Percentiles rank a stretch among this genome's conserved stretches.
Conservation (phyloP, 1,140 invertebrate species). For the Aplysia californica region DNA sequence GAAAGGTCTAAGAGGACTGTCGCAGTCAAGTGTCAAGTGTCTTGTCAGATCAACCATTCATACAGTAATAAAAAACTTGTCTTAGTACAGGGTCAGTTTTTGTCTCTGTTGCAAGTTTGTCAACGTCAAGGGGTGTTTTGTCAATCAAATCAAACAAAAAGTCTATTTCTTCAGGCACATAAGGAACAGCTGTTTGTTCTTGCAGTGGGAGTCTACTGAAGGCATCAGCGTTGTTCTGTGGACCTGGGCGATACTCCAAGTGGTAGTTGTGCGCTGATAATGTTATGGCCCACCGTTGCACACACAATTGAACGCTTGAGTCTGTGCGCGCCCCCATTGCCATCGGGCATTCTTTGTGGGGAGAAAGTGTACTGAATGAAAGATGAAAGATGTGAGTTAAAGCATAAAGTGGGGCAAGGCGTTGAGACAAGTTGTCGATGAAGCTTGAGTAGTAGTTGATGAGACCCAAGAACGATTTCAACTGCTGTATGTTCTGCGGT, state of each 20-base stretch:
- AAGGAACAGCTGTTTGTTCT: not conserved
- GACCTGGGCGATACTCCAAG: not conserved
- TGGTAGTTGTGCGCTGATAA: not conserved
- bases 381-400: too few species aligned
- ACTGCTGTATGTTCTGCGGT: not conserved
- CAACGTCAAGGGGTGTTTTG: not conserved
- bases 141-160: not conserved
- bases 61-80: not conserved
- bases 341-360: not conserved
- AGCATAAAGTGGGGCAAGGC: not conserved
- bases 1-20: not conserved
- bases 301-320: not conserved
- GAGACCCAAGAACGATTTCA: not conserved
- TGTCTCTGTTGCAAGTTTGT: not conserved
- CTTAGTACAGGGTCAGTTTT: not conserved
- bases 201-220: not conserved
- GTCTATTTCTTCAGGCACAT: not conserved
- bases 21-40: not conserved
- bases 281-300: not conserved
- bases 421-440: not conserved
- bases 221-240: not conserved
- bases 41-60: not conserved
- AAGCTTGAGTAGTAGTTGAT: not conserved
- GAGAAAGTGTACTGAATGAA: too few species aligned
- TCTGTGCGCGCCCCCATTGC: not conserved